Evolutionary conservation across 2,888 invertebrate genomes (phyloP), one percentile per base, ranked within the genome.

Genomic region (Trichopria drosophilae): DNA sequence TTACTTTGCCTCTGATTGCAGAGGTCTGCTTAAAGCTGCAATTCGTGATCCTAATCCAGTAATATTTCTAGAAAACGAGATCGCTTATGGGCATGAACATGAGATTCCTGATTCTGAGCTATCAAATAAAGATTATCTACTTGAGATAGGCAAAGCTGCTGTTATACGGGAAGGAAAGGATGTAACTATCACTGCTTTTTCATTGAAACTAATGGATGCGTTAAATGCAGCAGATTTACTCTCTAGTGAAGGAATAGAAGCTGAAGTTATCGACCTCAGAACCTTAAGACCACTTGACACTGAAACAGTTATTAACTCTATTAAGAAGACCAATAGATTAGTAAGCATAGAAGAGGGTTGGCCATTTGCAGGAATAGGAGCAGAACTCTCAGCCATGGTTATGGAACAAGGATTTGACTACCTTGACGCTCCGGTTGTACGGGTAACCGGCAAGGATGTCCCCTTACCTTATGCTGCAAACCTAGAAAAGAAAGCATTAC

Each of bases 131-230:
- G 39, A 39, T 39, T 24, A 39, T 39, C 24, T 39, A 24, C 24
- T 39, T 39, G 39, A 39, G 24, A 39, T 39, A 39, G 39, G 39
- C 24, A 39, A 39, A 13, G 39, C 39, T 39, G 39, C 39, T 24
- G 16, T 34, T n/a, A 4, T 34, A 34, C 5, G 16, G n/a, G 34
- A 34, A 16, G 34, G 34, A 15, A 12, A 34, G 5, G 16, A 16
- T 34, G 15, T 36, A 6, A 36, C 36, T 19, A 36, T 20, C 5
- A 15, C 24, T 13, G 29, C 41, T 16, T 41, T 41, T n/a, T 41
- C 41, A 16, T 4, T 41, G 13, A 12, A 41, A 28, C 10, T 41
- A 26, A 41, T 13, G 18, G 18, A 28, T 41, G 41, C 41, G 5
- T 28, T 41, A 28, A 18, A 26, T 16, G 41, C 41, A 15, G 41